Percentiles rank a stretch among this genome's conserved stretches.
Conservation (phyloP, 1,140 invertebrate species). For the Tribolium castaneum region DNA sequence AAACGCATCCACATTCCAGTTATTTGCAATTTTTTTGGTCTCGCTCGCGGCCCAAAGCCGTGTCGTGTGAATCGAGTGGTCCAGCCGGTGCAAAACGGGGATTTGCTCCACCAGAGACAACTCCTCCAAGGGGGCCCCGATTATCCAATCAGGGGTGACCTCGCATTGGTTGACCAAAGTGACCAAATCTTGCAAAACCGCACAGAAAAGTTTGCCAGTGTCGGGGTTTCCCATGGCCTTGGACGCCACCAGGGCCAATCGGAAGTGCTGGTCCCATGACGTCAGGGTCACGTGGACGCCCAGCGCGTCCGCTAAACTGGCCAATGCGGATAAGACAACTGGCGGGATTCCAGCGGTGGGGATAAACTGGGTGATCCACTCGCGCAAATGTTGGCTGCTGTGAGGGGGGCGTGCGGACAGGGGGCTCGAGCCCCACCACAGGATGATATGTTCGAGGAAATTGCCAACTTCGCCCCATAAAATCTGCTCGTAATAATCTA, state of each 20-base stretch:
- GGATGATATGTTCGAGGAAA: conserved; percentile 79
- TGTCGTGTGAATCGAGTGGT: conserved; percentile 81
- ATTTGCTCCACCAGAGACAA: conserved; percentile 83
- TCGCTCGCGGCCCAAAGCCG: conserved; percentile 78
- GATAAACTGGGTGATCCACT: conserved; percentile 73
- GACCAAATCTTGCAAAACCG: conserved; percentile 74
- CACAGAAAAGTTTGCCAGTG: conserved; percentile 71
- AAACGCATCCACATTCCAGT: conserved; percentile 75
- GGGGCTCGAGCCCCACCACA: conserved; percentile 81
- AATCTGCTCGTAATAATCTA: conserved; percentile 70
- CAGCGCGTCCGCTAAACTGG: conserved; percentile 79
- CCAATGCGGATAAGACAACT: conserved; percentile 73
- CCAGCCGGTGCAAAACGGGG: conserved; percentile 78
- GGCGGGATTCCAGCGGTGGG: conserved; percentile 72
- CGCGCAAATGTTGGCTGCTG: conserved; percentile 75
- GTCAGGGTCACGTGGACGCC: conserved; percentile 79
- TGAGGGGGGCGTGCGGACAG: conserved; percentile 74
- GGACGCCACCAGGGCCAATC: conserved; percentile 65
- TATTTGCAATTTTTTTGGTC: conserved; percentile 75
- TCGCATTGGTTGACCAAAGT: conserved; percentile 76
- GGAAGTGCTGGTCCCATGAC: conserved; percentile 80
- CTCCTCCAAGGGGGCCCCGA: conserved; percentile 74
- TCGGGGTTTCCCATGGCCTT: conserved; percentile 50
- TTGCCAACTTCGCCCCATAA: conserved; percentile 80
- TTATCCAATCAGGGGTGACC: conserved; percentile 73